phyloP scores from a whole-genome alignment of 2,113 vertebrate genomes.

The Lampris megalopsis region DNA sequence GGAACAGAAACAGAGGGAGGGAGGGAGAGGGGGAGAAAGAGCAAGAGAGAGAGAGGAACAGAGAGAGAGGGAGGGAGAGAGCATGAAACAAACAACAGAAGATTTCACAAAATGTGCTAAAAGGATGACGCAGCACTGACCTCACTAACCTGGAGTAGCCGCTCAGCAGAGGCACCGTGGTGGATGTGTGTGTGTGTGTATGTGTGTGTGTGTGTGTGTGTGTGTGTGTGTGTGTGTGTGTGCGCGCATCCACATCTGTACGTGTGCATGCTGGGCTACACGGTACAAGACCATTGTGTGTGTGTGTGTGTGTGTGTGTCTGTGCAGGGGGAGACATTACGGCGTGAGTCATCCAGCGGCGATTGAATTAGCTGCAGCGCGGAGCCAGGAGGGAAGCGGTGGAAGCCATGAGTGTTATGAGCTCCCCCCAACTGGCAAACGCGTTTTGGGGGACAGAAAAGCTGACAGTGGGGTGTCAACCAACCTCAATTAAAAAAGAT shows the following conservation, averaged over 20 bases:
- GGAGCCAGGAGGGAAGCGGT: slow-evolving; percentile 31
- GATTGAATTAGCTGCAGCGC: slow-evolving; percentile 72
- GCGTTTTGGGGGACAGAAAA: slow-evolving; percentile 42
- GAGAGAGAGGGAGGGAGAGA: slow-evolving; percentile 12
- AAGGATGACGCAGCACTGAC: slow-evolving; percentile 60
- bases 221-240: slow-evolving; percentile 5
- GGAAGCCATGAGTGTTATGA: slow-evolving; percentile 46
- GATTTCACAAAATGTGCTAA: slow-evolving; percentile 41
- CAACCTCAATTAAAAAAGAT: slow-evolving; percentile 15
- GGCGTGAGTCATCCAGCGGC: slow-evolving; percentile 69
- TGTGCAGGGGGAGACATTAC: slow-evolving; percentile 57
- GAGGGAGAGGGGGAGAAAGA: too few species aligned
- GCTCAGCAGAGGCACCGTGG: slow-evolving; percentile 33
- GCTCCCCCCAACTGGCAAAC: slow-evolving; percentile 49
- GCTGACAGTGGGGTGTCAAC: slow-evolving; percentile 26
- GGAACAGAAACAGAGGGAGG: too few species aligned
- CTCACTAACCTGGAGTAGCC: slow-evolving; percentile 34
- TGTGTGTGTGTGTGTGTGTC: slow-evolving; percentile 28
- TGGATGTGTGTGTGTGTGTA: slow-evolving; percentile 1
- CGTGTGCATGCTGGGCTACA: background rate
- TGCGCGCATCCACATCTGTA: background rate
- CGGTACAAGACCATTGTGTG: background rate
- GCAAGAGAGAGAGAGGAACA: too few species aligned
- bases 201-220: background rate
- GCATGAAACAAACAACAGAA: slow-evolving; percentile 56